phyloP scores from a whole-genome alignment of 2,797 vertebrate species.

The Macropus fuliginosus region DNA sequence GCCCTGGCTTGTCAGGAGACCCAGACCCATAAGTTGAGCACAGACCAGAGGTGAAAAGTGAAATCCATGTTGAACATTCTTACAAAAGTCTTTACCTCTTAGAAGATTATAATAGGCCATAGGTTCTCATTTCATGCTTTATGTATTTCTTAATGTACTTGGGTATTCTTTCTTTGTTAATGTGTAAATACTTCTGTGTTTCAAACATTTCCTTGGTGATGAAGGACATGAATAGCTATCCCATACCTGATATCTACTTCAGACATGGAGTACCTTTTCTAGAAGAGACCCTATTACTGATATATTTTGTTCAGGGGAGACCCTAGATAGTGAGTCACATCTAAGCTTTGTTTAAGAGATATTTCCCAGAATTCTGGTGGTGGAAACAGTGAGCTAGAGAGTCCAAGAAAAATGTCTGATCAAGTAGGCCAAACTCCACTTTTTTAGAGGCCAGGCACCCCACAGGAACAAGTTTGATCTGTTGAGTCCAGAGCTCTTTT shows the following conservation, averaged over 20 bases:
- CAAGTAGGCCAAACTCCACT: neutral
- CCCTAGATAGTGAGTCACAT: neutral
- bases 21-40: neutral
- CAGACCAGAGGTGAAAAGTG: neutral
- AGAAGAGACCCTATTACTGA: neutral
- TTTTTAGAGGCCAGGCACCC: slow-evolving; percentile 2
- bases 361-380: neutral
- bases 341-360: neutral
- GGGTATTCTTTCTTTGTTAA: neutral
- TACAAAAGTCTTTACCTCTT: neutral
- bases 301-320: neutral
- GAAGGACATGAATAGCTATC: neutral
- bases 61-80: neutral
- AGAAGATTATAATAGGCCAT: neutral
- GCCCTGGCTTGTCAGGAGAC: neutral
- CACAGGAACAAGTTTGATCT: slow-evolving; percentile 38
- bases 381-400: neutral
- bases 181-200: neutral
- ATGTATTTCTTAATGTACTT: neutral
- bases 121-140: neutral
- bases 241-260: neutral
- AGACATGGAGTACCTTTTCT: neutral
- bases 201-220: neutral
- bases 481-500: slow-evolving; percentile 25
- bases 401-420: neutral